phyloP scores from a whole-genome alignment of 2,888 invertebrate genomes.

The Drosophila recens region DNA sequence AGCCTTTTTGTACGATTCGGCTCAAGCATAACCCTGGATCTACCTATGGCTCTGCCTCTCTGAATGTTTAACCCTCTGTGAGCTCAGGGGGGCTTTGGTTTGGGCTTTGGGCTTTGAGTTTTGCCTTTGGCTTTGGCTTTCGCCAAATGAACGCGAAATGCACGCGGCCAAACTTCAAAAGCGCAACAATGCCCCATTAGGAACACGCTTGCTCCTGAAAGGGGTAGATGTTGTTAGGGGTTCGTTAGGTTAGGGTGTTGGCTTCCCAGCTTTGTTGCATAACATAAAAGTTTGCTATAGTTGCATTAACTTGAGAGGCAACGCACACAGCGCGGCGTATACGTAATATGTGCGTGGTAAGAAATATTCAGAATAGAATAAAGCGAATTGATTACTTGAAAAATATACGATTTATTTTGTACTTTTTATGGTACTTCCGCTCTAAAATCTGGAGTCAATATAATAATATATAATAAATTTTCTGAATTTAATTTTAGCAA shows the following conservation, averaged over 20 bases:
- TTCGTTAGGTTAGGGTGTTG: slow-evolving; percentile 17
- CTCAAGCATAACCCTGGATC: slow-evolving; percentile 61
- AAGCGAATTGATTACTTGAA: not conserved
- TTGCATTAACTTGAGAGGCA: slow-evolving; percentile 67
- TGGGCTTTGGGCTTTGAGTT: slow-evolving; percentile 22
- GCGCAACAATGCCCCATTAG: slow-evolving; percentile 55
- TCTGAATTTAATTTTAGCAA: too few relatives aligned
- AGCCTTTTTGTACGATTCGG: slow-evolving; percentile 72
- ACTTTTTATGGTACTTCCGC: not conserved
- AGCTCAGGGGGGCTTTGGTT: slow-evolving; percentile 24
- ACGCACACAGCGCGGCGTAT: slow-evolving; percentile 56
- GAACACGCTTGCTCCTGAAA: slow-evolving; percentile 25
- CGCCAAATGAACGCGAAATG: slow-evolving; percentile 70
- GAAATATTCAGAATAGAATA: slow-evolving; percentile 20
- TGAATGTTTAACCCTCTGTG: slow-evolving; percentile 2
- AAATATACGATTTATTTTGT: not conserved
- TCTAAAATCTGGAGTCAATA: not conserved
- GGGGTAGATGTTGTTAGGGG: not conserved
- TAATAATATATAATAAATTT: too few relatives aligned
- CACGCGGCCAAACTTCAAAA: slow-evolving; percentile 76
- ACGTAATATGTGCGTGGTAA: slow-evolving; percentile 48
- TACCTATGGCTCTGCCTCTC: not conserved
- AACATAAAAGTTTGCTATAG: slow-evolving; percentile 63
- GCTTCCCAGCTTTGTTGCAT: slow-evolving; percentile 44
- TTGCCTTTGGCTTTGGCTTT: slow-evolving; percentile 32